Conservation (phyloP, 2,113 vertebrate species). For the Nesoenas mayeri region DNA sequence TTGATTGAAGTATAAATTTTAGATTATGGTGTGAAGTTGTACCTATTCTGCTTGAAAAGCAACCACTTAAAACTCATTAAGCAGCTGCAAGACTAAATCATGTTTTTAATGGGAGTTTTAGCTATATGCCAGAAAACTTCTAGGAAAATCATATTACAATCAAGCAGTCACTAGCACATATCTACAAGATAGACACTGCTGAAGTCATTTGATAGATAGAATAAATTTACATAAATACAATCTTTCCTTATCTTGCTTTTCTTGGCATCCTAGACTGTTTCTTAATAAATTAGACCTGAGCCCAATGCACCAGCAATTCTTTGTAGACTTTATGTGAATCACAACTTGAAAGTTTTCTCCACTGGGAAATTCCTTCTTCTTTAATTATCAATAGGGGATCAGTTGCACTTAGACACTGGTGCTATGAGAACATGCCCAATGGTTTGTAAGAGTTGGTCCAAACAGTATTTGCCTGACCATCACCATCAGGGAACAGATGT, state of each 20-base stretch:
- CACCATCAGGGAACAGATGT: no score
- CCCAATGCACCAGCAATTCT: background rate
- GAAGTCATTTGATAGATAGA: background rate
- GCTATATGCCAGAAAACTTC: background rate
- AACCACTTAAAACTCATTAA: background rate
- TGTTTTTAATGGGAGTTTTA: background rate
- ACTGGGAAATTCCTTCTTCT: background rate
- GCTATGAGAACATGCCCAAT: background rate
- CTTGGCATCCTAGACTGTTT: background rate
- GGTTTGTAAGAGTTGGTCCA: no score
- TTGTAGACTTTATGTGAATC: background rate
- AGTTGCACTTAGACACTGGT: background rate
- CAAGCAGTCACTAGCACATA: background rate
- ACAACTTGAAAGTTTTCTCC: background rate
- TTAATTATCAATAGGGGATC: background rate
- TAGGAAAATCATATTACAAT: background rate
- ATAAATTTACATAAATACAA: background rate
- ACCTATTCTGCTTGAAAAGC: background rate
- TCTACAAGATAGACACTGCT: background rate
- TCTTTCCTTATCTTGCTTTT: background rate
- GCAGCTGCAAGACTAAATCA: background rate
- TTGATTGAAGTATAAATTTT: background rate
- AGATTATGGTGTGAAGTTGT: background rate
- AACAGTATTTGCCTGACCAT: no score
- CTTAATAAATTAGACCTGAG: background rate